phyloP scores from a whole-genome alignment of 2,888 invertebrate genomes.

The Plebejus melissa region DNA sequence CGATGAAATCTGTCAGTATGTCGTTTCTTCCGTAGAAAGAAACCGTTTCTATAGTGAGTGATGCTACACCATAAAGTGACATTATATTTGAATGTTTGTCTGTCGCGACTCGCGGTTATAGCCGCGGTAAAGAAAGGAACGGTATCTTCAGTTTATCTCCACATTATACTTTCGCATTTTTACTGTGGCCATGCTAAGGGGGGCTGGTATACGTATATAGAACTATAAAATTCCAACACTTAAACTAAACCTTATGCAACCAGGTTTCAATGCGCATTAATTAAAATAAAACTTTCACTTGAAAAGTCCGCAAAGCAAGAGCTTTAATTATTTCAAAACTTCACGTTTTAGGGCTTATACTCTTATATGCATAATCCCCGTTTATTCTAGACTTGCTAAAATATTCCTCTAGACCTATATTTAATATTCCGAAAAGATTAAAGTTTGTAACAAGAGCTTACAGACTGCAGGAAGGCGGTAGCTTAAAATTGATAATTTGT shows the following conservation, averaged over 20 bases:
- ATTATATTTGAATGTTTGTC: no score
- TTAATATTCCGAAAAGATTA: neutral
- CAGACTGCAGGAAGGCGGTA: neutral
- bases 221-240: no score
- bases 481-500: neutral
- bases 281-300: neutral
- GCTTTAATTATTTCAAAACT: neutral
- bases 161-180: no score
- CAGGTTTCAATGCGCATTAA: neutral
- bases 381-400: neutral
- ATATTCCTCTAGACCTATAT: neutral
- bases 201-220: no score
- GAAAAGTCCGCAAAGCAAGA: neutral
- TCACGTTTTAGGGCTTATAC: neutral
- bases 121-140: no score
- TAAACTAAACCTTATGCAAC: neutral
- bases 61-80: no score
- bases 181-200: no score
- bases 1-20: no score
- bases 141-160: no score
- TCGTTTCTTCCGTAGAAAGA: no score
- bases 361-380: neutral
- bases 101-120: no score
- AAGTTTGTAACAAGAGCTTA: neutral
- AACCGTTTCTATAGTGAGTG: no score